These are phyloP conservation scores for Rhopalosiphum padi DNA, from an alignment of 1,140 invertebrate species.

Conservation along the genomic window DNA sequence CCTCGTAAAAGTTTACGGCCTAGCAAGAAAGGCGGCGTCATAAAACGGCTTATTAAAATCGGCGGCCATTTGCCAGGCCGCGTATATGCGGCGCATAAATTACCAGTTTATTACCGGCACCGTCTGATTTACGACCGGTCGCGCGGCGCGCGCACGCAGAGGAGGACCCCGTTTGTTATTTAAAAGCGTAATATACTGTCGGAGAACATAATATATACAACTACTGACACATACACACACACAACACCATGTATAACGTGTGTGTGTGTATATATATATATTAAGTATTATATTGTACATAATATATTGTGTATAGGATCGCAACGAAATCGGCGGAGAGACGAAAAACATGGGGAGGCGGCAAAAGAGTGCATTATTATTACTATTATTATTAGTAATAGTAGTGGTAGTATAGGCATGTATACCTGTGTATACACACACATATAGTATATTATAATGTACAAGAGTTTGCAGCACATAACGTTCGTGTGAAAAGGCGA, in stretches of 20 bases:
- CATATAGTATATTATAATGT: background rate
- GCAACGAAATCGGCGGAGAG: background rate
- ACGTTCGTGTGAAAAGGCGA: background rate
- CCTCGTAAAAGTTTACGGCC: constrained; percentile 56
- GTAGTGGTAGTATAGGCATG: too few relatives aligned
- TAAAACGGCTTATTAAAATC: constrained; percentile 58
- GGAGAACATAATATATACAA: constrained; percentile 17
- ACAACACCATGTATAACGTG: background rate
- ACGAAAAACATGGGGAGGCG: background rate
- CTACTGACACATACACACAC: background rate
- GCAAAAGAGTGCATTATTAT: background rate
- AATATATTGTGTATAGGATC: background rate
- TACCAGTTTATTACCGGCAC: constrained; percentile 54
- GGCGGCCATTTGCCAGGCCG: constrained; percentile 52
- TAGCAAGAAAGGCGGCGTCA: constrained; percentile 48
- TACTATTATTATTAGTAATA: background rate
- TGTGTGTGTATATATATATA: background rate
- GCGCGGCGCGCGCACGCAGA: background rate
- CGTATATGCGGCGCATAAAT: constrained; percentile 45
- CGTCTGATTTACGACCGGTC: constrained; percentile 45
- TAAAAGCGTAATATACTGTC: constrained; percentile 51
- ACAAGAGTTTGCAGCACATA: background rate
- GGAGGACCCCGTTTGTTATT: constrained; percentile 41
- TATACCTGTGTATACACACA: background rate
- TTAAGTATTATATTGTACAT: background rate